phyloP scores from a whole-genome alignment of 2,797 vertebrate genomes.

The Megalops cyprinoides region DNA sequence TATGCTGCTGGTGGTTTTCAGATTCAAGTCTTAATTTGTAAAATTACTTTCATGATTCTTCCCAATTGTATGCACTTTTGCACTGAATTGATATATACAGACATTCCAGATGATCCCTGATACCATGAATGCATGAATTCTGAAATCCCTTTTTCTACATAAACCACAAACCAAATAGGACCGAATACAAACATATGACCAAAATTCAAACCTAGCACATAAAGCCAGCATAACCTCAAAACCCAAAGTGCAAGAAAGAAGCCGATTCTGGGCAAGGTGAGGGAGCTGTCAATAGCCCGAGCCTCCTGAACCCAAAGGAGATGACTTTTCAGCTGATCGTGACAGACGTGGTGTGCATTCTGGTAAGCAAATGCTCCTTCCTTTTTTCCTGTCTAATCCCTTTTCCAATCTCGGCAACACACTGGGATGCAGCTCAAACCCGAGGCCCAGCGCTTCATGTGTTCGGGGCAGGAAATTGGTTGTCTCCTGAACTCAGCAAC shows the following conservation, averaged over 20 bases:
- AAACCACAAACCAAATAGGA: no score
- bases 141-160: no score
- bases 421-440: slow-evolving; percentile 19
- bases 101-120: no score
- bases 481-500: background rate
- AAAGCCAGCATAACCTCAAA: background rate
- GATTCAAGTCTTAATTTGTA: no score
- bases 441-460: background rate
- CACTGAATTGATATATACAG: no score
- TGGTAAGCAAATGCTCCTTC: slow-evolving; percentile 8
- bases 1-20: background rate
- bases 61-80: background rate
- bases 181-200: no score
- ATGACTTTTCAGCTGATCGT: background rate
- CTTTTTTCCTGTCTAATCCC: slow-evolving; percentile 18
- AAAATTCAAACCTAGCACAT: background rate
- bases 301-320: background rate
- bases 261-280: background rate
- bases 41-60: background rate
- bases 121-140: no score
- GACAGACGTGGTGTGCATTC: background rate
- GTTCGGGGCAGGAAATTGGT: slow-evolving; percentile 20
- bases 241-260: background rate
- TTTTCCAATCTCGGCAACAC: slow-evolving; percentile 25
- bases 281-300: background rate